These are phyloP conservation scores for Drosophila niveifrons DNA, from an alignment of 2,888 invertebrate genomes.

Conservation along the genomic window DNA sequence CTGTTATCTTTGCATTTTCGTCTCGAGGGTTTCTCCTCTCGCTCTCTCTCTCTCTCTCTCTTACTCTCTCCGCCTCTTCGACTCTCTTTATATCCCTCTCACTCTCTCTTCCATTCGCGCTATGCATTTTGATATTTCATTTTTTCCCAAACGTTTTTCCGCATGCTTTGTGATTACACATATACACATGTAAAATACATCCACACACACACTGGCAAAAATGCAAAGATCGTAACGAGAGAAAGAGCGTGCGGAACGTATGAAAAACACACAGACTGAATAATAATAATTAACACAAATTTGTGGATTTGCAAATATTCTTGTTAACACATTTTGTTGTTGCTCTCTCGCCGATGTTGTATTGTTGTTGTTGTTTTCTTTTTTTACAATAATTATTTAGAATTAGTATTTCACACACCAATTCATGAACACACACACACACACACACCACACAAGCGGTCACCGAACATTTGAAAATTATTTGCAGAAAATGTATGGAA, in stretches of 20 bases:
- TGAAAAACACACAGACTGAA: conserved; percentile 37
- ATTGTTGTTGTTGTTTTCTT: conserved; percentile 9
- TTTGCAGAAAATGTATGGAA: conserved; percentile 48
- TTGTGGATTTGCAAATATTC: conserved; percentile 53
- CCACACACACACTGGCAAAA: conserved; percentile 10
- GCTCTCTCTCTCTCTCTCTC: neutral
- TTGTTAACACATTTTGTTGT: conserved; percentile 56
- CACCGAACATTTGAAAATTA: conserved; percentile 40
- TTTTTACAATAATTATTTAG: conserved; percentile 49
- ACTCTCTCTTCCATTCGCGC: neutral
- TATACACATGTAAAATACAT: conserved; percentile 20
- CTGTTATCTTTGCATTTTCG: conserved; percentile 42
- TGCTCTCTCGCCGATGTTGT: conserved; percentile 23
- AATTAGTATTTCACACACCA: conserved; percentile 35
- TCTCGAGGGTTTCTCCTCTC: conserved; percentile 28
- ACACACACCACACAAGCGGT: conserved; percentile 17
- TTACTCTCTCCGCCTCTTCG: neutral
- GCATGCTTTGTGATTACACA: conserved; percentile 54
- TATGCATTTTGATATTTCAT: conserved; percentile 34
- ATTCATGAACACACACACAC: conserved; percentile 34
- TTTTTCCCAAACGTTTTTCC: conserved; percentile 53
- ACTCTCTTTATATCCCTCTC: neutral
- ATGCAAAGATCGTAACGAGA: conserved; percentile 37
- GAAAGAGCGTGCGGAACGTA: conserved; percentile 31
- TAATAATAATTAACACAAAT: conserved; percentile 67